phyloP scores from a whole-genome alignment of 2,888 invertebrate species.

The Zygaena filipendulae region DNA sequence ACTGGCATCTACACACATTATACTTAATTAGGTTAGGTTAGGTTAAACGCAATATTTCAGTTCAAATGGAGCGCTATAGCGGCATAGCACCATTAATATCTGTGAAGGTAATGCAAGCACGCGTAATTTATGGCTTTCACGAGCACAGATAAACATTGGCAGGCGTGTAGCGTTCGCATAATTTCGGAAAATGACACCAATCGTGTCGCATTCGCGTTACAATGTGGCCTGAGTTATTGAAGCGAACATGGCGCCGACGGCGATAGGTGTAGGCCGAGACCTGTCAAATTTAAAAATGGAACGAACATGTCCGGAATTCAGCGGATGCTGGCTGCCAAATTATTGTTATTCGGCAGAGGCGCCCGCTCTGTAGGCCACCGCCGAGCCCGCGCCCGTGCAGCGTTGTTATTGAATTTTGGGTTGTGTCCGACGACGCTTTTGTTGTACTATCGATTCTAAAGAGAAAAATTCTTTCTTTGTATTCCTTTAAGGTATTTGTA shows the following conservation, averaged over 20 bases:
- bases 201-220: constrained; percentile 53
- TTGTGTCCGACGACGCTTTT: constrained; percentile 41
- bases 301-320: constrained; percentile 57
- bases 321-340: constrained; percentile 60
- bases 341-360: constrained; percentile 59
- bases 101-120: constrained; percentile 22
- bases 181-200: constrained; percentile 63
- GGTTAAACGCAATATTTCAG: too few relatives aligned
- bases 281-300: constrained; percentile 67
- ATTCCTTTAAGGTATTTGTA: constrained; percentile 6
- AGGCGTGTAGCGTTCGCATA: constrained; percentile 52
- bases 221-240: constrained; percentile 39
- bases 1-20: too few relatives aligned
- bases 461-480: constrained; percentile 23
- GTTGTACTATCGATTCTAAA: constrained; percentile 35
- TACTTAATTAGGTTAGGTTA: too few relatives aligned
- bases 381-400: constrained; percentile 30
- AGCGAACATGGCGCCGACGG: constrained; percentile 27
- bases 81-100: not conserved
- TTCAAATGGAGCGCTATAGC: too few relatives aligned
- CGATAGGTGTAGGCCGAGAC: too few relatives aligned
- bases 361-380: constrained; percentile 23
- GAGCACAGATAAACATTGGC: constrained; percentile 55
- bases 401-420: constrained; percentile 60
- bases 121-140: constrained; percentile 53